Evolutionary conservation across 2,113 vertebrate genomes (phyloP).

Genomic region (Bubalus kerabau): DNA sequence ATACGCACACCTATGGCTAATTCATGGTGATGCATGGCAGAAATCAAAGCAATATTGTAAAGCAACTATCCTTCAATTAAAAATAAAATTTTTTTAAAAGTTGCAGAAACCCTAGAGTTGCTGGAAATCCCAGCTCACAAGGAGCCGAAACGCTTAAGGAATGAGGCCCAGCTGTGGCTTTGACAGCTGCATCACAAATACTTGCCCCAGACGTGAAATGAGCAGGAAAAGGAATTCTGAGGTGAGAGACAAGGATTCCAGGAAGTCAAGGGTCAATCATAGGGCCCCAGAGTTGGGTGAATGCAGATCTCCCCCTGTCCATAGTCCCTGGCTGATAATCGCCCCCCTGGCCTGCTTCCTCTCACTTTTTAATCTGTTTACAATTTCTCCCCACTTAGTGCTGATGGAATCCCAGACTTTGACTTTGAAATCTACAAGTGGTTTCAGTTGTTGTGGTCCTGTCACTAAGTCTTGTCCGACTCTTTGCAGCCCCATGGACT

Average conservation of each 20-base stretch:
- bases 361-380: background rate
- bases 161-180: background rate
- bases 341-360: background rate
- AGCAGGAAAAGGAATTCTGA: background rate
- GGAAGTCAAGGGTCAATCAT: background rate
- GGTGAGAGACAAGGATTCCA: background rate
- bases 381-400: background rate
- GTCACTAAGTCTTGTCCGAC: rapidly evolving
- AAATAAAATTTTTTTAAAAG: background rate
- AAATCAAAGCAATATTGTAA: background rate
- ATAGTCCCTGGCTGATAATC: rapidly evolving
- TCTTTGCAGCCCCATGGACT: background rate
- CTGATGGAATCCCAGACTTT: background rate
- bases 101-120: background rate
- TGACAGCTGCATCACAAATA: background rate
- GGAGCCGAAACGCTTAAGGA: background rate
- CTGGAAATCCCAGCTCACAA: background rate
- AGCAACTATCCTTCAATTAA: background rate
- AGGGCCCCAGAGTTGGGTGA: rapidly evolving
- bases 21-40: background rate
- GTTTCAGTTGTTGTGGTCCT: background rate
- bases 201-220: background rate
- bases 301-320: no score
- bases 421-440: background rate
- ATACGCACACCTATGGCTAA: background rate